phyloP scores from a whole-genome alignment of 2,888 invertebrate species.

The Drosophila barbarae region DNA sequence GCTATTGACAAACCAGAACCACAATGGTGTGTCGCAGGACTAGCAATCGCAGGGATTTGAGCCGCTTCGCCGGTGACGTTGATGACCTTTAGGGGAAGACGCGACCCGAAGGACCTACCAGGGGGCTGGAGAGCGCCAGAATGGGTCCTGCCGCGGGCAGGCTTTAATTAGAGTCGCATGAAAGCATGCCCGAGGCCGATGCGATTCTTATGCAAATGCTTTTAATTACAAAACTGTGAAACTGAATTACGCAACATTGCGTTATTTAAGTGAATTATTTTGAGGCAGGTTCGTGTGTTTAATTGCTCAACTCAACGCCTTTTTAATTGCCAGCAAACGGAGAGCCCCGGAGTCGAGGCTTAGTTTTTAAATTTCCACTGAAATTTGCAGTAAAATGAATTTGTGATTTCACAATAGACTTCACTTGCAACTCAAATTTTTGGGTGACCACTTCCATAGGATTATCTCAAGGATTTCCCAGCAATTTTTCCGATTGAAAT shows the following conservation, averaged over 20 bases:
- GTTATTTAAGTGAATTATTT: conserved; percentile 66
- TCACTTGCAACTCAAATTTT: neutral
- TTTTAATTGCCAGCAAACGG: conserved; percentile 58
- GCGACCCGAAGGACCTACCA: conserved; percentile 19
- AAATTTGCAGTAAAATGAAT: conserved; percentile 65
- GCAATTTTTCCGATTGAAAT: neutral
- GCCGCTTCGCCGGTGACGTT: conserved; percentile 44
- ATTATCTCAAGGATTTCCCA: conserved; percentile 9
- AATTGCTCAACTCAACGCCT: conserved; percentile 70
- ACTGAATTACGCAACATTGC: conserved; percentile 71
- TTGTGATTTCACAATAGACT: conserved; percentile 65
- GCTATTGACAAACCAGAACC: conserved; percentile 48
- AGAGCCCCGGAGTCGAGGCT: neutral
- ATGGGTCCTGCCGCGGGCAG: conserved; percentile 26
- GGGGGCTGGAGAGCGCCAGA: neutral
- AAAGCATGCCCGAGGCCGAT: conserved; percentile 63
- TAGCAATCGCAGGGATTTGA: neutral
- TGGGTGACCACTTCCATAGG: conserved; percentile 8
- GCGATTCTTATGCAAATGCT: conserved; percentile 75
- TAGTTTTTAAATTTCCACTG: conserved; percentile 31
- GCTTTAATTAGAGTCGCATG: conserved; percentile 68
- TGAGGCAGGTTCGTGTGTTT: conserved; percentile 65
- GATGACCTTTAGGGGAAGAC: conserved; percentile 70
- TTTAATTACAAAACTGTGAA: conserved; percentile 79
- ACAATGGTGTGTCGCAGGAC: neutral